These are phyloP conservation scores for Vultur gryphus DNA, from an alignment of 2,797 vertebrate genomes.

Conservation along the genomic window DNA sequence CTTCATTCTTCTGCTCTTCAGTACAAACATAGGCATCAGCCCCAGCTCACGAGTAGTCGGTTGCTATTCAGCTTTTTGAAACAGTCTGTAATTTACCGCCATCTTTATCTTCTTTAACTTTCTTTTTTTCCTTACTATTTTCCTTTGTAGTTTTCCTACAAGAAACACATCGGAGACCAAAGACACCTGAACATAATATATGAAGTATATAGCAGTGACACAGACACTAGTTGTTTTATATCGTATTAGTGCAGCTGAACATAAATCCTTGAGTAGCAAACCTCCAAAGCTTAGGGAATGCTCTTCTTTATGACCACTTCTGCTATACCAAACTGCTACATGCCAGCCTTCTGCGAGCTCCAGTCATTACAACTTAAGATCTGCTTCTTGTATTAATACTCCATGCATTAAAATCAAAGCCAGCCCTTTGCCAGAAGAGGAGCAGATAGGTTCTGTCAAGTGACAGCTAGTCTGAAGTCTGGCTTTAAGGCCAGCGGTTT, in stretches of 20 bases:
- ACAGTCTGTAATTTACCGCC: not conserved
- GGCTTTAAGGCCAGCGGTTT: not conserved
- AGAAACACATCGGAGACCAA: not conserved
- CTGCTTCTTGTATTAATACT: not conserved
- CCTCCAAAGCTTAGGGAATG: fast-evolving
- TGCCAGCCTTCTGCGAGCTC: not conserved
- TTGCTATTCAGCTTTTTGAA: not conserved
- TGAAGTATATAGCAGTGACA: not conserved
- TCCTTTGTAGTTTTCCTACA: slow-evolving; percentile 32
- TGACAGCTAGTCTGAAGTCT: not conserved
- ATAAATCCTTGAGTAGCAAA: not conserved
- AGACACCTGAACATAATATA: not conserved
- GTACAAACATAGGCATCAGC: not conserved
- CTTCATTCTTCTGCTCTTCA: not conserved
- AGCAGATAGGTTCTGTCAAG: not conserved
- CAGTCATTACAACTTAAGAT: not conserved
- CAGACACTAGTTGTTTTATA: not conserved
- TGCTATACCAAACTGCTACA: not conserved
- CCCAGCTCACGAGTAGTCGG: not conserved
- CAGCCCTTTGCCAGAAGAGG: not conserved
- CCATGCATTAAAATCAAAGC: not conserved
- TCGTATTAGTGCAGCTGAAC: not conserved
- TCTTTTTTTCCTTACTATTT: slow-evolving; percentile 11
- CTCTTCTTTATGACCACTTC: not conserved
- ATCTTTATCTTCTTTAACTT: not conserved